phyloP scores from a whole-genome alignment of 2,113 vertebrate genomes.

The Coturnix japonica region DNA sequence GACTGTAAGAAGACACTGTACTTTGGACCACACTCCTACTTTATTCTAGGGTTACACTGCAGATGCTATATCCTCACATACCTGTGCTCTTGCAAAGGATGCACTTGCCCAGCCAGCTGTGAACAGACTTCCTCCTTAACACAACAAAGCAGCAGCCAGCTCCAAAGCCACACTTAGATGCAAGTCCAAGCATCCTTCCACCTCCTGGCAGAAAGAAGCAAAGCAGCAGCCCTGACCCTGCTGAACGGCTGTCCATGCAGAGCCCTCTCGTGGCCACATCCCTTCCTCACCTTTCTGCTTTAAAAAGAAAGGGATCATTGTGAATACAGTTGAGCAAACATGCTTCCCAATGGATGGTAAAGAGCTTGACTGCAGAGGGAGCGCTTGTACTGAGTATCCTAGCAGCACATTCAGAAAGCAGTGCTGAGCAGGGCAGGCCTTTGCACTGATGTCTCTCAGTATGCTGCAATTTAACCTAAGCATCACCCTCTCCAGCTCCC shows the following conservation, averaged over 20 bases:
- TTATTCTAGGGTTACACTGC: neutral
- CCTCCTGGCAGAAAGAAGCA: neutral
- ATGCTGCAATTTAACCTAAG: neutral
- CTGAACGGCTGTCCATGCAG: neutral
- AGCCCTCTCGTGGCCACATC: conserved; percentile 41
- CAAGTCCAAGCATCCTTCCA: fast-evolving
- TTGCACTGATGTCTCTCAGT: fast-evolving
- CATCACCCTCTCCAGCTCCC: neutral
- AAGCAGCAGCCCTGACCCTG: neutral
- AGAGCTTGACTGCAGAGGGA: neutral
- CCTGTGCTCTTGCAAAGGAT: neutral
- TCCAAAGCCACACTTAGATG: neutral
- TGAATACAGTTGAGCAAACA: neutral
- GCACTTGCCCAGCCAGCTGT: neutral
- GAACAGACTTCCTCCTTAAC: neutral
- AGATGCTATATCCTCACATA: neutral
- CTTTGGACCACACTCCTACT: neutral
- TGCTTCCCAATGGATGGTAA: fast-evolving
- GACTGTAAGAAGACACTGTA: neutral
- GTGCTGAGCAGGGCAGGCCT: neutral
- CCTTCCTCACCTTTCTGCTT: neutral
- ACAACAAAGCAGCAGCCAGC: fast-evolving
- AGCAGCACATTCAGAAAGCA: fast-evolving
- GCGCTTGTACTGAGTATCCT: neutral
- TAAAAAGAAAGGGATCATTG: too few species aligned